Evolutionary conservation across 2,113 vertebrate genomes (phyloP).

Genomic region (Paedocypris sp.): DNA sequence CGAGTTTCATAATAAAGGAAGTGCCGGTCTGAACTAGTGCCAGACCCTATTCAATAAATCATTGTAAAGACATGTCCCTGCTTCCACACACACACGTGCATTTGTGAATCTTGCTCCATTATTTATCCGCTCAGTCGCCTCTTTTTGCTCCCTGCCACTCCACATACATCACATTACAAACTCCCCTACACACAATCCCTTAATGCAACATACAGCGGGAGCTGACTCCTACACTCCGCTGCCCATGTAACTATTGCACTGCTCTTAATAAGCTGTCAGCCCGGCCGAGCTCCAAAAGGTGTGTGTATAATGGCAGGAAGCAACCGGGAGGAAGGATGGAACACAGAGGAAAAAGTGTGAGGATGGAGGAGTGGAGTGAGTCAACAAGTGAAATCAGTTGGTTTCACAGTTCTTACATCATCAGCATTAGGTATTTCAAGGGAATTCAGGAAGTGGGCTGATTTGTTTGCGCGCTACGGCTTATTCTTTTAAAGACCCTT

Average conservation of each 20-base stretch:
- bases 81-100: conserved; percentile 15
- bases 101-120: conserved; percentile 4
- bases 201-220: not conserved
- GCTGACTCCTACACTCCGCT: not conserved
- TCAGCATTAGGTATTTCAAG: conserved; percentile 8
- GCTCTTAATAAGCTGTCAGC: conserved; percentile 12
- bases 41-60: conserved; percentile 19
- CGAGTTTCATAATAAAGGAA: not conserved
- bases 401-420: conserved; percentile 29
- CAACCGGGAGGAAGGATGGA: not conserved
- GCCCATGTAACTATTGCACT: conserved; percentile 26
- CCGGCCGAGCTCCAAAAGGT: not conserved
- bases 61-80: conserved; percentile 8
- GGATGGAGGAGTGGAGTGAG: not conserved
- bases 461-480: no score
- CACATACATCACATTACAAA: conserved; percentile 11
- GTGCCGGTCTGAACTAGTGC: not conserved
- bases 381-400: not conserved
- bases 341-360: not conserved
- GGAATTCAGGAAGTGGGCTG: conserved; percentile 2
- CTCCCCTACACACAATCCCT: not conserved
- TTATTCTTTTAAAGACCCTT: no score
- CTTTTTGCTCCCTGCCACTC: not conserved
- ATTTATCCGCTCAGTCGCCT: not conserved
- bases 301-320: no score